phyloP scores from a whole-genome alignment of 2,113 vertebrate species.

The Gadus macrocephalus region DNA sequence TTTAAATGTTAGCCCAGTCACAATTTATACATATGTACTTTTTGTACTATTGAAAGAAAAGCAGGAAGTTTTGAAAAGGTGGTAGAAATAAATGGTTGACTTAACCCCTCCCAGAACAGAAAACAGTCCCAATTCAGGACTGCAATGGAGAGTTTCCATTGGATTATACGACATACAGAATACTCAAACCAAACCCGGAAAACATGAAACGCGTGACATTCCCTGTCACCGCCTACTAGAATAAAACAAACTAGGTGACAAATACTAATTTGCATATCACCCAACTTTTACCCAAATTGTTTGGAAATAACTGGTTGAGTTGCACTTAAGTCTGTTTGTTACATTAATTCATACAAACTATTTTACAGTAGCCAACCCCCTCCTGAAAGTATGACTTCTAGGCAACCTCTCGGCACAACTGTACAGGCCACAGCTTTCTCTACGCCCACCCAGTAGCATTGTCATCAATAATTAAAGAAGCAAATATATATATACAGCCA shows the following conservation, averaged over 20 bases:
- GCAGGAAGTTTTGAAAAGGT: constrained; percentile 63
- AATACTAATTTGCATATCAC: constrained; percentile 48
- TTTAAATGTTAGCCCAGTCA: constrained; percentile 87
- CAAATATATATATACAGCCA: constrained; percentile 66
- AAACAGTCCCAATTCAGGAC: constrained; percentile 46
- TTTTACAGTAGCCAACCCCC: constrained; percentile 58
- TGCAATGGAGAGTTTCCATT: constrained; percentile 34
- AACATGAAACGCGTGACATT: constrained; percentile 33
- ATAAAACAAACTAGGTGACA: constrained; percentile 37
- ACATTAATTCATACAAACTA: constrained; percentile 74
- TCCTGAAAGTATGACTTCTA: constrained; percentile 64
- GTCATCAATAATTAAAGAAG: constrained; percentile 62
- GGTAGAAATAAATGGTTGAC: constrained; percentile 37
- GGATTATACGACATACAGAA: constrained; percentile 28
- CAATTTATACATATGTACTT: constrained; percentile 96
- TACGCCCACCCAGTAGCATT: constrained; percentile 46
- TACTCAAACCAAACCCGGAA: constrained; percentile 4
- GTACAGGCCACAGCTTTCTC: constrained; percentile 64
- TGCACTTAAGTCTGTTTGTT: constrained; percentile 50
- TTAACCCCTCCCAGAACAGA: constrained; percentile 25
- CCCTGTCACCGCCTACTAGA: constrained; percentile 35
- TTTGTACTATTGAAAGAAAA: constrained; percentile 64
- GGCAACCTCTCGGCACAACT: constrained; percentile 69
- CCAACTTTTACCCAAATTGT: constrained; percentile 18
- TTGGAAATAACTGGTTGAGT: constrained; percentile 37